Conservation (phyloP, 2,888 invertebrate genomes). For the Pollenia angustigena region DNA sequence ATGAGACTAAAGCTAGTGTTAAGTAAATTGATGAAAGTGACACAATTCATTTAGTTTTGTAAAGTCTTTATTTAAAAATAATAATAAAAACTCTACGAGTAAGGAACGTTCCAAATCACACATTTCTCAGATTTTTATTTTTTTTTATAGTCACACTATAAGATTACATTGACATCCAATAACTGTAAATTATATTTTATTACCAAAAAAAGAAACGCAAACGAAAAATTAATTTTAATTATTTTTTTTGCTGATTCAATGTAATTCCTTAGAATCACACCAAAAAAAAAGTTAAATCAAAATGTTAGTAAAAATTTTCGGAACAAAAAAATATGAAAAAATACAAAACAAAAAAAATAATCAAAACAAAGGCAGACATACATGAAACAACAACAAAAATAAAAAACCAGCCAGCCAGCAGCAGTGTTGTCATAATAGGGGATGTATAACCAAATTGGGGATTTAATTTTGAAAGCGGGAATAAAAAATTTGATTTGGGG, state of each 20-base stretch:
- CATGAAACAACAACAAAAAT: slow-evolving; percentile 29
- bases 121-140: neutral
- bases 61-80: too few relatives aligned
- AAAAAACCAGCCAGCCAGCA: slow-evolving; percentile 8
- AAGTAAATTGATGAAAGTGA: too few relatives aligned
- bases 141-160: slow-evolving; percentile 2
- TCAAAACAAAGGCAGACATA: slow-evolving; percentile 58
- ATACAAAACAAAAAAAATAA: slow-evolving; percentile 3
- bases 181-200: slow-evolving; percentile 55
- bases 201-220: slow-evolving; percentile 32
- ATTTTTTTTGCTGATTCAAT: slow-evolving; percentile 68
- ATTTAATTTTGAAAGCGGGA: too few relatives aligned
- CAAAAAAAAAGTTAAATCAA: slow-evolving; percentile 18
- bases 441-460: too few relatives aligned
- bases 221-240: slow-evolving; percentile 27
- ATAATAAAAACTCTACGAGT: neutral
- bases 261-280: slow-evolving; percentile 57
- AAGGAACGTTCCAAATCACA: neutral
- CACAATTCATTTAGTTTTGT: too few relatives aligned
- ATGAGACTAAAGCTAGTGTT: too few relatives aligned
- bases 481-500: too few relatives aligned
- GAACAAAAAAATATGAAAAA: slow-evolving; percentile 33
- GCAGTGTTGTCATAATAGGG: neutral
- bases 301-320: slow-evolving; percentile 39
- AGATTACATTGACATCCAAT: slow-evolving; percentile 58